Evolutionary conservation across 2,797 vertebrate species (phyloP).

Genomic region (Lagorchestes hirsutus): DNA sequence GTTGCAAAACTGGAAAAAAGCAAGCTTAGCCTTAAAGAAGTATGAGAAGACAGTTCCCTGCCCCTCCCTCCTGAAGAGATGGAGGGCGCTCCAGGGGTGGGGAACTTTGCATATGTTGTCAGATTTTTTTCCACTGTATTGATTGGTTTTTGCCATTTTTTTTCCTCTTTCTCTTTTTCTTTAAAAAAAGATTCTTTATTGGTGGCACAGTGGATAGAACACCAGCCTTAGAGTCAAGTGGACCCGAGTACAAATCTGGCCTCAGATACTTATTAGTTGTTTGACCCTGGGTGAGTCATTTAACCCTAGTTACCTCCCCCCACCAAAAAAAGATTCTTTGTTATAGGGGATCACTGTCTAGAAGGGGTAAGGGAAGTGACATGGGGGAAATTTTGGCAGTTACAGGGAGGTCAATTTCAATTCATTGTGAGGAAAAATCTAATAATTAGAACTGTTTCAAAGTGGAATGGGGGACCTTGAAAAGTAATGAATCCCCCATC

Average conservation of each 20-base stretch:
- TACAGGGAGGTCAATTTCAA: not conserved
- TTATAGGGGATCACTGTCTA: not conserved
- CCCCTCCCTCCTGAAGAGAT: not conserved
- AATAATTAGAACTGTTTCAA: not conserved
- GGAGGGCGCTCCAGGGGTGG: not conserved
- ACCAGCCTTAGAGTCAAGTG: not conserved
- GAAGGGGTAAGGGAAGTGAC: not conserved
- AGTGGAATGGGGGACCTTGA: not conserved
- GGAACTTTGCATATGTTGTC: not conserved
- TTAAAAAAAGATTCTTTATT: not conserved
- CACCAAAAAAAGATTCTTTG: not conserved
- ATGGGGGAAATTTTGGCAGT: not conserved
- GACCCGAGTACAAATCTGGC: not conserved
- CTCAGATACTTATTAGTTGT: not conserved
- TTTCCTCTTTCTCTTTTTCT: not conserved
- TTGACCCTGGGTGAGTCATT: not conserved
- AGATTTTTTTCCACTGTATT: not conserved
- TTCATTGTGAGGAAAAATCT: not conserved
- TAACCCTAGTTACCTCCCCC: slow-evolving; percentile 33
- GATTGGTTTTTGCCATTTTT: not conserved
- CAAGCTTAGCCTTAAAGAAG: not conserved
- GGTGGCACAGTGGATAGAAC: not conserved
- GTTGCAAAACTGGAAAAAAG: not conserved
- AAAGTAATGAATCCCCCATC: not conserved
- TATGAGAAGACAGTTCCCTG: not conserved